These are phyloP conservation scores for Hymenopus coronatus DNA, from an alignment of 2,888 invertebrate genomes.

Conservation along the genomic window DNA sequence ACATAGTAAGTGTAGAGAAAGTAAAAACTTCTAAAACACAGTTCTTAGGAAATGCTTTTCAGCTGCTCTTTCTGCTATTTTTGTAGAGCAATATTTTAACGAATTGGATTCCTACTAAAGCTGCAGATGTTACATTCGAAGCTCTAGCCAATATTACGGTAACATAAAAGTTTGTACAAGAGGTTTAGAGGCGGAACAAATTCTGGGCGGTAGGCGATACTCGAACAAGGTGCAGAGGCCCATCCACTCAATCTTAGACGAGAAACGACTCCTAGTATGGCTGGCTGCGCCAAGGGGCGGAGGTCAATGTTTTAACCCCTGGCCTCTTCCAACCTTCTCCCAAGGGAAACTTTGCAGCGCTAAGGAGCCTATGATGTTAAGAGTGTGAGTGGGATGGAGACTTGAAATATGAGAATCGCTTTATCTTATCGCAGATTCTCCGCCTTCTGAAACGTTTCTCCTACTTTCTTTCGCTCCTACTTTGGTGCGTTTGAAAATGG, in stretches of 20 bases:
- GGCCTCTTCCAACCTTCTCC: background rate
- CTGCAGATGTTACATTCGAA: background rate
- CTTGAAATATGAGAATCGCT: conserved; percentile 18
- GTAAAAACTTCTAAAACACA: too few relatives aligned
- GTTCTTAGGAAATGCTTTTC: too few relatives aligned
- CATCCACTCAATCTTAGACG: background rate
- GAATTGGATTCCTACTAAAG: background rate
- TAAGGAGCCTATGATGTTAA: conserved; percentile 12
- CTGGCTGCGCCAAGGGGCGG: conserved; percentile 1
- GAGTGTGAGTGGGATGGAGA: background rate
- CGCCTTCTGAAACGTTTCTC: background rate
- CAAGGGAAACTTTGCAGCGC: background rate
- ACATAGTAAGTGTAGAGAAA: too few relatives aligned
- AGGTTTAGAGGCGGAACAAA: background rate
- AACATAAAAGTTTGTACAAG: background rate
- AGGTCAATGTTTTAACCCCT: conserved; percentile 15
- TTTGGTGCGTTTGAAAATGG: background rate
- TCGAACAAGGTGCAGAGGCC: background rate
- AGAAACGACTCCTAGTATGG: conserved; percentile 2
- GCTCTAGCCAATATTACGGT: background rate
- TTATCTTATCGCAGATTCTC: conserved; percentile 10
- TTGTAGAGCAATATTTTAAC: too few relatives aligned
- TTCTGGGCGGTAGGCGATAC: background rate
- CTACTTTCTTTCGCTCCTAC: background rate
- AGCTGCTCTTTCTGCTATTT: too few relatives aligned